Evolutionary conservation across 2,888 invertebrate species (phyloP).

Genomic region (Rambutsinella grinnellia): DNA sequence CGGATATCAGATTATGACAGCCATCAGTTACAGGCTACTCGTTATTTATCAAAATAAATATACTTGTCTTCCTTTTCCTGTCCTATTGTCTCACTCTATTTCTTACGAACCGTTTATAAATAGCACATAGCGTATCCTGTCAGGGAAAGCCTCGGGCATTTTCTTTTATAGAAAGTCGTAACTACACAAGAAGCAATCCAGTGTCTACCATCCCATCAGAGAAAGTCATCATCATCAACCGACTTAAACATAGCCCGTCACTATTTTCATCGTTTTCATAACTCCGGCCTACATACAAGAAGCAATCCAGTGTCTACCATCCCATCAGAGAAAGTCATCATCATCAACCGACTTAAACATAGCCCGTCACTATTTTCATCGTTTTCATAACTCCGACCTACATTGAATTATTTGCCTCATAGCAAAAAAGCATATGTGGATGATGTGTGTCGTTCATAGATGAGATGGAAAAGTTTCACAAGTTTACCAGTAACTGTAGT

Average conservation of each 20-base stretch:
- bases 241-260: background rate
- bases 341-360: background rate
- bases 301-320: background rate
- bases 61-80: too few species aligned
- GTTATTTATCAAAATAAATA: too few species aligned
- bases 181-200: background rate
- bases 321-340: background rate
- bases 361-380: background rate
- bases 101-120: too few species aligned
- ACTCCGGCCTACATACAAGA: background rate
- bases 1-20: too few species aligned
- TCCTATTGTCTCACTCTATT: too few species aligned
- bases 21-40: too few species aligned
- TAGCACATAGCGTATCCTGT: too few species aligned
- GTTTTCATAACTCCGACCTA: background rate
- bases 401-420: background rate
- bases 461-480: background rate
- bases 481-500: background rate
- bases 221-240: background rate
- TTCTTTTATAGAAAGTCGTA: too few species aligned
- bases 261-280: background rate
- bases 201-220: background rate
- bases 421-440: background rate
- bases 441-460: background rate
- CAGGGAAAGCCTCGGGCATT: too few species aligned